A percentile compares a stretch with the other conserved stretches of the same genome.
Evolutionary conservation across 1,140 invertebrate genomes (phyloP).

Genomic region (Venustaconcha ellipsiformis): DNA sequence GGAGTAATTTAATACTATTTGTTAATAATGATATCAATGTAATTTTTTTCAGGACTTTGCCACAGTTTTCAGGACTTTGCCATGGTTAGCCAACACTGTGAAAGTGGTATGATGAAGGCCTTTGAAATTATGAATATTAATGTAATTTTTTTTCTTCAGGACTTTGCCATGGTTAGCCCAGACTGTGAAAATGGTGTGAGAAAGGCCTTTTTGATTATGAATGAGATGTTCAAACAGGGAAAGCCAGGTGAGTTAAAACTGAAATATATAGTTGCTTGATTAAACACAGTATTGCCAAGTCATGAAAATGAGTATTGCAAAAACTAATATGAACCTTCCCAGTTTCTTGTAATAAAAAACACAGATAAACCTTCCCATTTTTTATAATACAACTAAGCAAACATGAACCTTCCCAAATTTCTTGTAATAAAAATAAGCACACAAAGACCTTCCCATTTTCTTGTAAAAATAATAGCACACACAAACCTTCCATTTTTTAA

Average conservation of each 20-base stretch:
- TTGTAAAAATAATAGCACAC: too few species aligned
- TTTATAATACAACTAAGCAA: too few species aligned
- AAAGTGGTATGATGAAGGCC: conserved; percentile 71
- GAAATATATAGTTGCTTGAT: background rate
- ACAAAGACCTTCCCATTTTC: too few species aligned
- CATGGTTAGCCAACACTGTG: conserved; percentile 58
- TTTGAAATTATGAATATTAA: background rate
- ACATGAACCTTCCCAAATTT: too few species aligned
- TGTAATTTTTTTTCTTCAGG: conserved; percentile 35
- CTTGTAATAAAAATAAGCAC: too few species aligned
- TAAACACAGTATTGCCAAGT: too few species aligned
- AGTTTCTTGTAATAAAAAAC: too few species aligned
- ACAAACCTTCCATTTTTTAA: too few species aligned
- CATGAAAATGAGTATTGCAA: too few species aligned
- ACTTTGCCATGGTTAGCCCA: conserved; percentile 59
- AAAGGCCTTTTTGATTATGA: conserved; percentile 76
- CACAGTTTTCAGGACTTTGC: conserved; percentile 47
- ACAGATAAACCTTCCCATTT: too few species aligned
- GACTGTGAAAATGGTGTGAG: conserved; percentile 75
- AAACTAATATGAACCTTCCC: too few species aligned
- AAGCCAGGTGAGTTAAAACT: conserved; percentile 31
- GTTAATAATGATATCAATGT: background rate
- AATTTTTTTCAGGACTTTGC: background rate
- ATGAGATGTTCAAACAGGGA: conserved; percentile 35
- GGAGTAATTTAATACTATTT: too few species aligned